phyloP scores from a whole-genome alignment of 1,140 invertebrate species.

The Drosophila ogumai region DNA sequence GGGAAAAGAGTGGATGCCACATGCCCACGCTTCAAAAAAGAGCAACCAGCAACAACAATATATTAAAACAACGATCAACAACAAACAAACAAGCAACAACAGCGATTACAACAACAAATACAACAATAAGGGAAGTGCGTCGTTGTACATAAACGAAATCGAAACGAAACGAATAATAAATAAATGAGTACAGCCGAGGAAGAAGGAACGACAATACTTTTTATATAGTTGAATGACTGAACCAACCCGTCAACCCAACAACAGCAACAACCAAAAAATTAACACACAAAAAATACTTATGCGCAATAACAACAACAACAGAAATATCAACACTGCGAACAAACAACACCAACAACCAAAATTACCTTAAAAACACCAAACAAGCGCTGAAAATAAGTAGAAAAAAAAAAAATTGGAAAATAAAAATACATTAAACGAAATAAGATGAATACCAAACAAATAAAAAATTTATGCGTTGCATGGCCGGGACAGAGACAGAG shows the following conservation, averaged over 20 bases:
- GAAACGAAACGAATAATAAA: conserved; percentile 76
- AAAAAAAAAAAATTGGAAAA: conserved; percentile 67
- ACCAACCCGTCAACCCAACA: conserved; percentile 71
- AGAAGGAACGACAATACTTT: conserved; percentile 71
- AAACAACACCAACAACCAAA: conserved; percentile 44
- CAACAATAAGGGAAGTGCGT: conserved; percentile 40
- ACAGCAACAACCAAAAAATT: conserved; percentile 66
- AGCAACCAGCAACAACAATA: conserved; percentile 38
- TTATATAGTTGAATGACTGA: conserved; percentile 82
- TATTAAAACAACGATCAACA: conserved; percentile 44
- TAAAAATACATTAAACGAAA: conserved; percentile 83
- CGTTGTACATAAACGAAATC: conserved; percentile 73
- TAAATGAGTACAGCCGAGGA: conserved; percentile 46
- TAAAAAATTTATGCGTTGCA: conserved; percentile 78
- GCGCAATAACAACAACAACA: conserved; percentile 54
- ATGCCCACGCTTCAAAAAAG: conserved; percentile 67
- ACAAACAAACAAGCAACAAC: conserved; percentile 46
- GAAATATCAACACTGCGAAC: conserved; percentile 6
- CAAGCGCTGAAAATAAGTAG: conserved; percentile 64
- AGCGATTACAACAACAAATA: conserved; percentile 31
- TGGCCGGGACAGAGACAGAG: conserved; percentile 17
- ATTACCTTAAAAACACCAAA: conserved; percentile 83
- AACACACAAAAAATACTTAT: conserved; percentile 78
- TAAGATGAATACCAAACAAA: conserved; percentile 83
- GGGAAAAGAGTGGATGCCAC: conserved; percentile 65